Percentiles rank a stretch among this genome's conserved stretches.
Evolutionary conservation across 2,113 vertebrate species (phyloP).

Genomic region (Sardina pilchardus): DNA sequence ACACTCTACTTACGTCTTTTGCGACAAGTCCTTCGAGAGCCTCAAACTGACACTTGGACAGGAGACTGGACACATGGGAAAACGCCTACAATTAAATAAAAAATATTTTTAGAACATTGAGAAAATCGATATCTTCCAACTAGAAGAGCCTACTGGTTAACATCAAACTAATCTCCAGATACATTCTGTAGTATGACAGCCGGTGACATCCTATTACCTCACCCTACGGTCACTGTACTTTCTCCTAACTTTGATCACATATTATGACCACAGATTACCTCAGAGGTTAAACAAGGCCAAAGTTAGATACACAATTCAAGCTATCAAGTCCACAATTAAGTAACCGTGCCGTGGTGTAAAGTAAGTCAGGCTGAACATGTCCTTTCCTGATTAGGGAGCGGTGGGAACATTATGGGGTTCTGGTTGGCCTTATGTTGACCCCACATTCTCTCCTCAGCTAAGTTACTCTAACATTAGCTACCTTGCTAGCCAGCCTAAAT

Average conservation of each 20-base stretch:
- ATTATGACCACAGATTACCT: too few relatives aligned
- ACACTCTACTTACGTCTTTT: constrained; percentile 80
- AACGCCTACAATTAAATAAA: constrained; percentile 78
- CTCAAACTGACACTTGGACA: constrained; percentile 86
- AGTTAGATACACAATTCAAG: not conserved
- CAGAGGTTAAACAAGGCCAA: not conserved
- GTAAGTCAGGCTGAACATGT: too few relatives aligned
- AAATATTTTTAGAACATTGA: too few relatives aligned
- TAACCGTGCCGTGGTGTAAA: too few relatives aligned
- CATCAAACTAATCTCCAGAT: not conserved
- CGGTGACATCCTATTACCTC: not conserved
- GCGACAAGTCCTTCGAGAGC: constrained; percentile 86
- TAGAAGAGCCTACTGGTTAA: not conserved
- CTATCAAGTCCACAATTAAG: not conserved
- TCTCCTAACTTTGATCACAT: too few relatives aligned
- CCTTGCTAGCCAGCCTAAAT: too few relatives aligned
- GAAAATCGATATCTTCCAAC: not conserved
- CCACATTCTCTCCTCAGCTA: not conserved
- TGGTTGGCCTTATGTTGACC: too few relatives aligned
- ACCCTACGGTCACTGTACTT: not conserved
- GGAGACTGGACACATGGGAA: constrained; percentile 83
- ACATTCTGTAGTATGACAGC: not conserved
- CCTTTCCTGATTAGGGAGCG: too few relatives aligned
- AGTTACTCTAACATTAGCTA: not conserved
- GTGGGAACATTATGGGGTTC: too few relatives aligned